These are phyloP conservation scores for Hormaphis cornu DNA, from an alignment of 1,140 invertebrate genomes.

Conservation along the genomic window DNA sequence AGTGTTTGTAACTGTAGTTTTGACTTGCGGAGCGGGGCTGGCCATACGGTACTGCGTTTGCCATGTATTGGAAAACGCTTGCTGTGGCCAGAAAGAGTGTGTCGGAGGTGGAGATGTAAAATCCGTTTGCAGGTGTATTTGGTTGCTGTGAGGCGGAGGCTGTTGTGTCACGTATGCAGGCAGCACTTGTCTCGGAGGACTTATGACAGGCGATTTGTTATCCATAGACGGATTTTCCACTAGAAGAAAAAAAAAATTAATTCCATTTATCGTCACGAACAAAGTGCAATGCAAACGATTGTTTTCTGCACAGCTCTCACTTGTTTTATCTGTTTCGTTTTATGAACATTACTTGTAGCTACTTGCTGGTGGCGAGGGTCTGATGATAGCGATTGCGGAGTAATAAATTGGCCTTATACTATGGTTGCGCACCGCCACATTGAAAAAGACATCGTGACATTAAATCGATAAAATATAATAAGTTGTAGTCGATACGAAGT, in stretches of 20 bases:
- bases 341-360: too few species aligned
- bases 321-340: too few species aligned
- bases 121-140: slow-evolving; percentile 11
- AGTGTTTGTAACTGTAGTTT: not conserved
- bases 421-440: too few species aligned
- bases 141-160: not conserved
- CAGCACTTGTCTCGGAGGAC: not conserved
- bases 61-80: not conserved
- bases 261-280: too few species aligned
- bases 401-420: too few species aligned
- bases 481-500: too few species aligned
- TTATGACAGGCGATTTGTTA: not conserved
- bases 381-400: too few species aligned
- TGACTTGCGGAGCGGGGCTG: not conserved
- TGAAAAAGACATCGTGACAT: too few species aligned
- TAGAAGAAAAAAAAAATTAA: not conserved
- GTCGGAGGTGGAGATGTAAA: slow-evolving; percentile 12
- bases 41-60: not conserved
- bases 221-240: slow-evolving; percentile 15
- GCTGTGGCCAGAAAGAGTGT: slow-evolving; percentile 18
- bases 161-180: not conserved
- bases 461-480: too few species aligned
- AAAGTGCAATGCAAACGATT: too few species aligned
- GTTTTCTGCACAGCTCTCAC: not conserved
- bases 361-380: too few species aligned